phyloP scores from a whole-genome alignment of 2,888 invertebrate species.

The Caenorhabditis macrosperma region DNA sequence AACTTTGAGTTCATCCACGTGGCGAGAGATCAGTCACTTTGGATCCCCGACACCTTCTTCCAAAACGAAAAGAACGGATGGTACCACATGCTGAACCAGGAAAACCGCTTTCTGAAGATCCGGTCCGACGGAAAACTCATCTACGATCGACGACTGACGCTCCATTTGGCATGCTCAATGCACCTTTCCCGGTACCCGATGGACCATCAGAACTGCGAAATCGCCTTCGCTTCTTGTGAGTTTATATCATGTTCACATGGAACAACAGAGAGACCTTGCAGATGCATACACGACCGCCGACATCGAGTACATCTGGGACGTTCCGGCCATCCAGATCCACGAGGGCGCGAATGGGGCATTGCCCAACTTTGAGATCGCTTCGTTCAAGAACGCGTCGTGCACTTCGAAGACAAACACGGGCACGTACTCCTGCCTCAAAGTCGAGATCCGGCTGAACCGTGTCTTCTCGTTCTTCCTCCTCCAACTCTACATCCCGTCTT shows the following conservation, averaged over 20 bases:
- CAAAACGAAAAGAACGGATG: slow-evolving; percentile 79
- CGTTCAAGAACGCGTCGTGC: slow-evolving; percentile 94
- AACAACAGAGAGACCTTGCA: slow-evolving; percentile 82
- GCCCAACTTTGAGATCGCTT: slow-evolving; percentile 93
- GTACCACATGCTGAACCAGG: slow-evolving; percentile 79
- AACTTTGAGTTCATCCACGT: slow-evolving; percentile 76
- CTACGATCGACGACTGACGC: slow-evolving; percentile 78
- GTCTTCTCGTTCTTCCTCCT: slow-evolving; percentile 80
- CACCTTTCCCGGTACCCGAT: slow-evolving; percentile 79
- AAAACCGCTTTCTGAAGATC: slow-evolving; percentile 77
- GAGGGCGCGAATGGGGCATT: slow-evolving; percentile 85
- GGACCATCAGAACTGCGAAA: slow-evolving; percentile 79
- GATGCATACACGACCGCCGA: slow-evolving; percentile 98
- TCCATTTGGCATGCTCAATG: slow-evolving; percentile 80
- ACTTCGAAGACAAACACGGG: slow-evolving; percentile 96
- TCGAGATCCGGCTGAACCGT: slow-evolving; percentile 74
- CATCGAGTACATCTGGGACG: slow-evolving; percentile 94
- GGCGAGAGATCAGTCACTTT: slow-evolving; percentile 75
- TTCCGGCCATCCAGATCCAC: slow-evolving; percentile 84
- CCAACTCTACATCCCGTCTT: slow-evolving; percentile 78
- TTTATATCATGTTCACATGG: no score
- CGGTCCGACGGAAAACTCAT: slow-evolving; percentile 78
- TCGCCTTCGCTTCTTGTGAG: slow-evolving; percentile 80
- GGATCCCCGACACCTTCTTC: slow-evolving; percentile 79
- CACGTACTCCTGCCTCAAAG: slow-evolving; percentile 78